Conservation (phyloP, 2,113 vertebrate species). For the Phylloscopus trochiloides region DNA sequence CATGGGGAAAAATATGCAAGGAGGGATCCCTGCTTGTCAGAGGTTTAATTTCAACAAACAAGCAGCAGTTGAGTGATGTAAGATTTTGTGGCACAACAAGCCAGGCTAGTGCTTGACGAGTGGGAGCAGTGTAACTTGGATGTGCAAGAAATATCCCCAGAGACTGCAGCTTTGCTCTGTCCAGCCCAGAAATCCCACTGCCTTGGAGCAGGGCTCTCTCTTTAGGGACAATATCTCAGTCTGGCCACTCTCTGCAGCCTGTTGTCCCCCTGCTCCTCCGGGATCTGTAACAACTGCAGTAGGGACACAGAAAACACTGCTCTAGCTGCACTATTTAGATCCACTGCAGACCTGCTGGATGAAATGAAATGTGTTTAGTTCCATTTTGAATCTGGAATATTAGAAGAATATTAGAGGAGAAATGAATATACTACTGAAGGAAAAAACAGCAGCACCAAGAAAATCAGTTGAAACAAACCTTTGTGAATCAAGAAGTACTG, state of each 20-base stretch:
- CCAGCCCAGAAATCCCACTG: neutral
- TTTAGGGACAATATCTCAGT: neutral
- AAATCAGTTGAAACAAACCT: neutral
- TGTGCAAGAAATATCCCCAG: neutral
- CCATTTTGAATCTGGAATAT: neutral
- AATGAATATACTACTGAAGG: neutral
- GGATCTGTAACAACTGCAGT: rapidly evolving
- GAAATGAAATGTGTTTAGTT: neutral
- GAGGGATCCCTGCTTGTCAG: neutral
- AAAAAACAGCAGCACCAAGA: neutral
- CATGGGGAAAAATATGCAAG: neutral
- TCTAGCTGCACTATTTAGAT: neutral
- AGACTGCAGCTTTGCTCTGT: neutral
- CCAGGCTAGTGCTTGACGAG: neutral
- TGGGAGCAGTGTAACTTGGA: neutral
- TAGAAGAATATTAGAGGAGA: neutral
- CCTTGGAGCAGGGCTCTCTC: neutral
- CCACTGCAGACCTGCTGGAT: neutral
- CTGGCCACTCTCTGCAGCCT: neutral
- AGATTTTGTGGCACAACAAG: neutral
- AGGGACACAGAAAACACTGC: neutral
- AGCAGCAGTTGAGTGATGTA: neutral
- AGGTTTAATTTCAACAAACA: neutral
- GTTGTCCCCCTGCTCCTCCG: neutral
- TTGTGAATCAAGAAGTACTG: neutral